Evolutionary conservation across 2,797 vertebrate species (phyloP), one percentile per base, ranked within the genome.

Genomic region (Naso thynnoides): DNA sequence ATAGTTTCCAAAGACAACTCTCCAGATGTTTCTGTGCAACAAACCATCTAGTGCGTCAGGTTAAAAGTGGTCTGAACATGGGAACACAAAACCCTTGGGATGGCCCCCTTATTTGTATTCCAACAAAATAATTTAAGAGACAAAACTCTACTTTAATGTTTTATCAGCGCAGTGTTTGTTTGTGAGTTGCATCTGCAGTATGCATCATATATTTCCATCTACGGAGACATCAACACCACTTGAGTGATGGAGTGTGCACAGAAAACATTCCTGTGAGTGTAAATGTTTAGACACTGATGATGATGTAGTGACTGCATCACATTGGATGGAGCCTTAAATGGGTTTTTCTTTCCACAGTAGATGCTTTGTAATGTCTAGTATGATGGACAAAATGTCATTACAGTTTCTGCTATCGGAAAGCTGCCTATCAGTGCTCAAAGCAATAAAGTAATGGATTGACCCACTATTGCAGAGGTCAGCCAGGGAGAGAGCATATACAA

Each of bases 381-480:
- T 66, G 42, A 79, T 59, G 50, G 73, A 77, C 68, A 62, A 70
- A 70, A 49, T 5, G 65, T 44, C 21, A 66, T 61, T 50, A 42
- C 1, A 41, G 54, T 33, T 26, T 39, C 41, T 63, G 38, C 54
- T 61, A 66, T 52, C 76, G 70, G 59, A 72, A 54, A 74, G 49
- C 53, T 70, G 73, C 75, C 31, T 26, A 45, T 80, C 55, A 47
- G 53, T 57, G 75, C 81, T 79, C 50, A 75, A 70, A 81, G 54
- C 74, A 72, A 66, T 66, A 72, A 79, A 67, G 63, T 73, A 67
- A 83, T 86, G 75, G 74, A 82, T 19, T 69, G 78, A 80, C 68
- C 81, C 49, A 60, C 62, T 77, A 70, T 55, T 5, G 3, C 44
- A 66, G 44, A 74, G 80, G 76, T 81, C 77, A 76, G 56, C 49